Percentiles rank a stretch among this genome's conserved stretches.
Conservation (phyloP, 2,797 vertebrate genomes). For the Spinus olivaceus region DNA sequence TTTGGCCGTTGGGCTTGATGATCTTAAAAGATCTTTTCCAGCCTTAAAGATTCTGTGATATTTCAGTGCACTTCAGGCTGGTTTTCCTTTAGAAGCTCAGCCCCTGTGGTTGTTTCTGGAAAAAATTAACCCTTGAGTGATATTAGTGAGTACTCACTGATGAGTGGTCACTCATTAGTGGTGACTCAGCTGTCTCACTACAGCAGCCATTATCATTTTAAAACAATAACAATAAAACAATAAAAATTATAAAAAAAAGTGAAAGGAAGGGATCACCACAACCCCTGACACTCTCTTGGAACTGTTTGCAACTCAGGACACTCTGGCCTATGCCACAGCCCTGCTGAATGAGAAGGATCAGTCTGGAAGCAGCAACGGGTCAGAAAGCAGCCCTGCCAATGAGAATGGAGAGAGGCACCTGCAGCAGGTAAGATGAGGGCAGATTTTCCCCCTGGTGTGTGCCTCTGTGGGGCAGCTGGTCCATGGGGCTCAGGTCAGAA, state of each 20-base stretch:
- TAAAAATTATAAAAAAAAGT: fast-evolving
- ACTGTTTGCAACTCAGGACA: constrained; percentile 80
- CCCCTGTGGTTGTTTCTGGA: neutral
- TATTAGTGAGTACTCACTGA: neutral
- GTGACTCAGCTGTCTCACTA: neutral
- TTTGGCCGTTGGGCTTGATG: neutral
- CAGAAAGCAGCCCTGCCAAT: constrained; percentile 95
- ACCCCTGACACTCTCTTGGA: neutral
- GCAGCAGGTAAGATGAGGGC: constrained; percentile 83
- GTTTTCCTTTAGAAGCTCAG: neutral
- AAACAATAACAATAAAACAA: neutral
- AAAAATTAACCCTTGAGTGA: neutral
- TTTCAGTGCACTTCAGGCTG: neutral
- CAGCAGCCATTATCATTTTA: neutral
- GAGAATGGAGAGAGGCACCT: constrained; percentile 91
- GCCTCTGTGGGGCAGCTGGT: neutral
- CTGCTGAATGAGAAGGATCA: constrained; percentile 97
- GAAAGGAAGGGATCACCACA: neutral
- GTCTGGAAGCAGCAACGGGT: constrained; percentile 97
- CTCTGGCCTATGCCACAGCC: constrained; percentile 94
- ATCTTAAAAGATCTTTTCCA: neutral
- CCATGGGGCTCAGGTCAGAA: neutral
- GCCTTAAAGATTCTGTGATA: neutral
- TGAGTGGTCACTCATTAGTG: neutral
- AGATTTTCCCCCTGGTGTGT: neutral